phyloP scores from a whole-genome alignment of 2,888 invertebrate genomes.

The Metalampra italica region DNA sequence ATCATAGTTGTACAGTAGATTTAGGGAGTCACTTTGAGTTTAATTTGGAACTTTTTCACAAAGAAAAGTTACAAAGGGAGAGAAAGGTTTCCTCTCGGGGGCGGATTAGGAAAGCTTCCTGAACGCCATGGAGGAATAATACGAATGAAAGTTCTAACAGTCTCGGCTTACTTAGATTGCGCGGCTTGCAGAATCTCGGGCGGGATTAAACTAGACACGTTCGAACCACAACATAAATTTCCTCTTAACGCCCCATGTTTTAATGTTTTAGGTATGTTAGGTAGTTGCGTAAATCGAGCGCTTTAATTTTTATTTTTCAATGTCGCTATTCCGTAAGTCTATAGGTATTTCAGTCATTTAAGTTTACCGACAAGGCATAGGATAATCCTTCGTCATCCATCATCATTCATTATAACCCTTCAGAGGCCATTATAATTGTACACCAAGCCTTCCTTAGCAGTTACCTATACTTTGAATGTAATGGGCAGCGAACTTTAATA shows the following conservation, averaged over 20 bases:
- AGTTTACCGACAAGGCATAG: too few relatives aligned
- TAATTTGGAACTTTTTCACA: conserved; percentile 27
- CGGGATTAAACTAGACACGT: conserved; percentile 63
- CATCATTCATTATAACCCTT: too few relatives aligned
- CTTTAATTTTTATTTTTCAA: neutral
- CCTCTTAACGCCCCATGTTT: conserved; percentile 42
- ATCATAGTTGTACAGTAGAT: conserved; percentile 31
- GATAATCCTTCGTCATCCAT: too few relatives aligned
- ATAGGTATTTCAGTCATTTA: too few relatives aligned
- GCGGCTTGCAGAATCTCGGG: conserved; percentile 13
- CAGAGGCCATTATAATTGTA: too few relatives aligned
- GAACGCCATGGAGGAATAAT: conserved; percentile 22
- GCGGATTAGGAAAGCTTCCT: conserved; percentile 51
- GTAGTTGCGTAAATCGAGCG: neutral
- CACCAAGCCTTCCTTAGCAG: too few relatives aligned
- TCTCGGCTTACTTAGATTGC: conserved; percentile 12
- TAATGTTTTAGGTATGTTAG: conserved; percentile 17
- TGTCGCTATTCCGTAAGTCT: too few relatives aligned
- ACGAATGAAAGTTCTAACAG: conserved; percentile 26
- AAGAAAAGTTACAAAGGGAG: conserved; percentile 36
- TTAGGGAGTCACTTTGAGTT: conserved; percentile 33
- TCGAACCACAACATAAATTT: conserved; percentile 61
- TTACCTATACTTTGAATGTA: too few relatives aligned
- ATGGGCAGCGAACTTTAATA: too few relatives aligned
- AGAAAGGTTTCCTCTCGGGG: conserved; percentile 45